These are phyloP conservation scores for Archips xylosteana DNA, from an alignment of 2,888 invertebrate genomes.

Conservation along the genomic window DNA sequence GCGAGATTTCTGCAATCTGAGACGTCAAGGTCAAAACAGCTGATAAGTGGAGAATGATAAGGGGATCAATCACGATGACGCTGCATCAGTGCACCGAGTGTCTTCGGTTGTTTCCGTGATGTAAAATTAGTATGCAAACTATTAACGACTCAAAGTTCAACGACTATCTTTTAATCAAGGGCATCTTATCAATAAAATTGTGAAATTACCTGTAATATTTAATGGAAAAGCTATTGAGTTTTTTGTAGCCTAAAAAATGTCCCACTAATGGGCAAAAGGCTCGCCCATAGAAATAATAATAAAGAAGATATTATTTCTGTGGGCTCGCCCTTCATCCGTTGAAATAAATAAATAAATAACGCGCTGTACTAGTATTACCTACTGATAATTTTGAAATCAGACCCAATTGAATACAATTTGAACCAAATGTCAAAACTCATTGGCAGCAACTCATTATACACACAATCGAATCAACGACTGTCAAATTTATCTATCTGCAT, in stretches of 20 bases:
- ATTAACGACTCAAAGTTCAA: constrained; percentile 8
- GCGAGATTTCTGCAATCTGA: constrained; percentile 18
- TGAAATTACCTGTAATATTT: background rate
- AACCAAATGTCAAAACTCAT: constrained; percentile 30
- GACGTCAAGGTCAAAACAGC: constrained; percentile 15
- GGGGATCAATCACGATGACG: constrained; percentile 33
- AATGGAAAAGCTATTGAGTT: background rate
- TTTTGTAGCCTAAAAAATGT: too few species aligned
- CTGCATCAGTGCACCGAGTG: background rate
- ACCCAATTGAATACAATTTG: background rate
- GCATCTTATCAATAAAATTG: constrained; percentile 11
- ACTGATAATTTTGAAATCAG: constrained; percentile 9
- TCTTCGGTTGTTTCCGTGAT: constrained; percentile 13
- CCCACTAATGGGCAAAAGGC: too few species aligned
- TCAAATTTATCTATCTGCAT: constrained; percentile 34
- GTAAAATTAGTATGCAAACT: constrained; percentile 18
- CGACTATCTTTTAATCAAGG: constrained; percentile 4
- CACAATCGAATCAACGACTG: constrained; percentile 31
- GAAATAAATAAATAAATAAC: background rate
- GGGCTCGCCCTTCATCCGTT: too few species aligned
- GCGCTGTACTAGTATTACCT: background rate
- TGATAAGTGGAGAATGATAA: constrained; percentile 32
- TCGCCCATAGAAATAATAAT: too few species aligned
- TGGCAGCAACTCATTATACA: constrained; percentile 12
- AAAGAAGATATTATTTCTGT: too few species aligned